These are phyloP conservation scores for Pipa parva DNA, from an alignment of 2,113 vertebrate genomes.

Conservation along the genomic window DNA sequence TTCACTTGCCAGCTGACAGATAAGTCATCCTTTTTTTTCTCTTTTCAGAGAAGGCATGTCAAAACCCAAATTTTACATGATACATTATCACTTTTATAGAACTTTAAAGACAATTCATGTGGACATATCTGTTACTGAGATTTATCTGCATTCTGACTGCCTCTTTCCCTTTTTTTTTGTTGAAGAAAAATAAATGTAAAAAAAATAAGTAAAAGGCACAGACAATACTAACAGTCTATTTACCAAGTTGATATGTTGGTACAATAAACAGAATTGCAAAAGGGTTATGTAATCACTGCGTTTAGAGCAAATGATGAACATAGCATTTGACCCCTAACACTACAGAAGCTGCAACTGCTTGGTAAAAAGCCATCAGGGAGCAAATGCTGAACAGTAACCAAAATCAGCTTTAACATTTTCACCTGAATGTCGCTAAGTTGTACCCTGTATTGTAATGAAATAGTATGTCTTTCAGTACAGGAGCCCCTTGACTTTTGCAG, in stretches of 20 bases:
- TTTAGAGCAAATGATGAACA: background rate
- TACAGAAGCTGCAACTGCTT: background rate
- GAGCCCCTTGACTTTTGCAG: no score
- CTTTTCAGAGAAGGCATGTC: conserved; percentile 11
- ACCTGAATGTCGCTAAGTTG: no score
- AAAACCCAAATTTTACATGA: conserved; percentile 5
- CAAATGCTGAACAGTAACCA: background rate
- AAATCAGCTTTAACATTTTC: background rate
- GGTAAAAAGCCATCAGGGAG: background rate
- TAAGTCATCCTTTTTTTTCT: conserved; percentile 25
- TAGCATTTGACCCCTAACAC: background rate
- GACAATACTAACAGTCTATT: background rate
- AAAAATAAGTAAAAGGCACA: conserved; percentile 3
- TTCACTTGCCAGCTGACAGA: conserved; percentile 25
- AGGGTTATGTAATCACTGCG: background rate
- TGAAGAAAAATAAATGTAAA: conserved; percentile 17
- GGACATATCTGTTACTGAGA: conserved; percentile 19
- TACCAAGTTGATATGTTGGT: background rate
- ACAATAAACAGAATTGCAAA: background rate
- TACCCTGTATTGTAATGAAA: no score
- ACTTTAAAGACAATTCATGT: conserved; percentile 13
- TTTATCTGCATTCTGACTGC: conserved; percentile 33
- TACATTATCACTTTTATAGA: conserved; percentile 6
- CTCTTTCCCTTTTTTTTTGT: conserved; percentile 14
- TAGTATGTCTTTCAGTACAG: no score